Conservation (phyloP, 2,797 vertebrate genomes). For the Lacerta viridis region DNA sequence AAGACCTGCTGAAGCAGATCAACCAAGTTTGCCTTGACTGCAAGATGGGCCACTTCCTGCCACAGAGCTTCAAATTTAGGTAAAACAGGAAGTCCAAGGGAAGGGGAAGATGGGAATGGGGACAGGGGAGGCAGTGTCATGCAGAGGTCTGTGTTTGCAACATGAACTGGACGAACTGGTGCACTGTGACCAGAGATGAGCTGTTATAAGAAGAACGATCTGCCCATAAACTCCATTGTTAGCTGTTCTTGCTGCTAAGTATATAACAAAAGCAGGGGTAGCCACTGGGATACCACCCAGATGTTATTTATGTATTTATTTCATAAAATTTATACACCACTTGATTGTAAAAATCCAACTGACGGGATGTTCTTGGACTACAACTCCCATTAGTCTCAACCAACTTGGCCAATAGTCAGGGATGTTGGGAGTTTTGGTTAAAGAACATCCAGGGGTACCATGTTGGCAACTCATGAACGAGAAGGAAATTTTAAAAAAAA, state of each 20-base stretch:
- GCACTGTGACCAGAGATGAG: not conserved
- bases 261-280: not conserved
- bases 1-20: conserved; percentile 68
- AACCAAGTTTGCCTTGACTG: conserved; percentile 53
- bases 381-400: not conserved
- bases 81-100: conserved; percentile 48
- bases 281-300: not conserved
- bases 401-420: not conserved
- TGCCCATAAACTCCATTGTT: not conserved
- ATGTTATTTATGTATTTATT: not conserved
- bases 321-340: no score
- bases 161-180: not conserved
- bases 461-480: not conserved
- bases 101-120: conserved; percentile 2
- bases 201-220: not conserved
- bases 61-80: conserved; percentile 69
- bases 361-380: not conserved
- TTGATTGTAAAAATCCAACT: no score
- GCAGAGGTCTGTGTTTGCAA: not conserved
- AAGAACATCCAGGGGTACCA: not conserved
- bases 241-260: conserved; percentile 1
- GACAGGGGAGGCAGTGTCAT: not conserved
- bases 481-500: not conserved
- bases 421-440: not conserved
- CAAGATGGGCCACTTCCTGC: conserved; percentile 70